Conservation (phyloP, 92 coral and sea anemone genomes). For the Umimayanthus chanpuru region DNA sequence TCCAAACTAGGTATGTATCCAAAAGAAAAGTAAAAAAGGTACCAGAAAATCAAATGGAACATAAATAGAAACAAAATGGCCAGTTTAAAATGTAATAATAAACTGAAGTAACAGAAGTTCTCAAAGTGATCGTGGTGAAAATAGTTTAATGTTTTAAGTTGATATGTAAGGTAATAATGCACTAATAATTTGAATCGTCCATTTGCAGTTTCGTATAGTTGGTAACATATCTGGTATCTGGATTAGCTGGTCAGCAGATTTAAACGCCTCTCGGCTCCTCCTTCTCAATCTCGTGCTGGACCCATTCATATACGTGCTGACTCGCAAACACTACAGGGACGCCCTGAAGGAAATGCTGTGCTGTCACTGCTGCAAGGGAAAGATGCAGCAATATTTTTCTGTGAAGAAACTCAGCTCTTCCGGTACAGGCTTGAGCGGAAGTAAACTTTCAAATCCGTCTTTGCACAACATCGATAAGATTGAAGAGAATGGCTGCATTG, state of each 20-base stretch:
- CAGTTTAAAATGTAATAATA: too few relatives aligned
- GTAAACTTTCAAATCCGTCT: conserved; percentile 5
- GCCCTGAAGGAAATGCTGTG: conserved; percentile 45
- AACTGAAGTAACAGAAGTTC: too few relatives aligned
- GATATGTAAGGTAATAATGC: too few relatives aligned
- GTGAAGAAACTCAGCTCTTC: conserved; percentile 12
- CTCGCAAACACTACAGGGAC: conserved; percentile 72
- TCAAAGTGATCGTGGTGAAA: too few relatives aligned
- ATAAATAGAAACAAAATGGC: too few relatives aligned
- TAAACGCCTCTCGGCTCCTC: conserved; percentile 65
- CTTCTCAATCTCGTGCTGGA: conserved; percentile 79
- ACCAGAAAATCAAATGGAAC: too few relatives aligned
- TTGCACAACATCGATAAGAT: conserved; percentile 15
- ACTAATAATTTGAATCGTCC: neutral
- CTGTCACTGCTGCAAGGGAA: conserved; percentile 21
- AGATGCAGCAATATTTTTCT: conserved; percentile 16
- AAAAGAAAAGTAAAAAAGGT: too few relatives aligned
- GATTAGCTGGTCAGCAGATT: conserved; percentile 72
- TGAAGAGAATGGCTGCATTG: neutral
- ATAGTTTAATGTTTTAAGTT: too few relatives aligned
- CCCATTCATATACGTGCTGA: conserved; percentile 78
- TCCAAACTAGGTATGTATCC: too few relatives aligned
- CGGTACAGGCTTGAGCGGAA: conserved; percentile 12
- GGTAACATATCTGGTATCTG: conserved; percentile 84
- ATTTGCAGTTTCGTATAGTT: conserved; percentile 76